Percentiles rank a stretch among this genome's conserved stretches.
Evolutionary conservation across 92 coral and sea anemone genomes (phyloP).

Genomic region (Porites rus): DNA sequence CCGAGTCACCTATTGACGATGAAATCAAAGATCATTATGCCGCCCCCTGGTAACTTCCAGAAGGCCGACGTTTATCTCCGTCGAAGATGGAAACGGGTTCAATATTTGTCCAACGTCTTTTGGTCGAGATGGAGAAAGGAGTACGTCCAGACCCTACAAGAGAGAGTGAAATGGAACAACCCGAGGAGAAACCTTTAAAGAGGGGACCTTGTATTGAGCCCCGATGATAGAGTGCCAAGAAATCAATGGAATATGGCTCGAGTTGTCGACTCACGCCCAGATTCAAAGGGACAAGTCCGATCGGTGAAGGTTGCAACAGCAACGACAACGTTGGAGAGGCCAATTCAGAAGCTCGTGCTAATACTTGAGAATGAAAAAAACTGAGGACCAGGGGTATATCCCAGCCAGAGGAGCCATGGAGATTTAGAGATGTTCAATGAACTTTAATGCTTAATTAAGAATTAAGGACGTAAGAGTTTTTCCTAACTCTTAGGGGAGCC

Average conservation of each 20-base stretch:
- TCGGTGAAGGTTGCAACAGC: neutral
- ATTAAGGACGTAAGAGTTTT: neutral
- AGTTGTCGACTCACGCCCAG: conserved; percentile 3
- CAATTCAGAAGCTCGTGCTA: conserved; percentile 7
- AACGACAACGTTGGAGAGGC: neutral
- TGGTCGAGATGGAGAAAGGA: conserved; percentile 9
- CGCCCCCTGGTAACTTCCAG: too few relatives aligned
- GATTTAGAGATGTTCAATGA: neutral
- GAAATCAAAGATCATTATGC: too few relatives aligned
- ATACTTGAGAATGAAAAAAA: neutral
- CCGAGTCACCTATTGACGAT: too few relatives aligned
- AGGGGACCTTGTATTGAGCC: conserved; percentile 1
- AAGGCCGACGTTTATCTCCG: too few relatives aligned
- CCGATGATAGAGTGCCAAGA: neutral
- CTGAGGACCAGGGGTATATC: neutral
- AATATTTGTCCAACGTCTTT: neutral
- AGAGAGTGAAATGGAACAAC: conserved; percentile 5
- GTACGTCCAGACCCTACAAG: neutral
- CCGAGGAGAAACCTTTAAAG: conserved; percentile 8
- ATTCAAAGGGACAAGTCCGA: neutral
- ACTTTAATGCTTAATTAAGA: neutral
- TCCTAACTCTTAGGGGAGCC: conserved; percentile 19
- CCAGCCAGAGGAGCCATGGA: conserved; percentile 22
- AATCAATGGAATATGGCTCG: neutral
- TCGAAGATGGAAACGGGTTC: neutral